Evolutionary conservation across 2,113 vertebrate genomes (phyloP).

Genomic region (Chloropsis hardwickii): DNA sequence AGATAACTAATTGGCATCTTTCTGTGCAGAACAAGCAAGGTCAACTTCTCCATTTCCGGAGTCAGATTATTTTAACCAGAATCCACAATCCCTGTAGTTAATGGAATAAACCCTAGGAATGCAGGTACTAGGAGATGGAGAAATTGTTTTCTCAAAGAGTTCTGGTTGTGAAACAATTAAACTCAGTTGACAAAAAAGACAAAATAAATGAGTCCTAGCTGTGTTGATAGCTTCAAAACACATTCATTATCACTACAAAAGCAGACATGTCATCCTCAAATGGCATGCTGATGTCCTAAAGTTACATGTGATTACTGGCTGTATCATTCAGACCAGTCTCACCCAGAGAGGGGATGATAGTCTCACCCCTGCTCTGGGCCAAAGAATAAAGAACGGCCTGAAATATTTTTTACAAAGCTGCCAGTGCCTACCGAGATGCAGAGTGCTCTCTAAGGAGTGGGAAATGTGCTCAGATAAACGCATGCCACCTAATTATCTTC

Average conservation of each 20-base stretch:
- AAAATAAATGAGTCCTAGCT: not conserved
- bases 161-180: not conserved
- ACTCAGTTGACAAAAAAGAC: not conserved
- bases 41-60: not conserved
- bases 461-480: not conserved
- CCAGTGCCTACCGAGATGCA: not conserved
- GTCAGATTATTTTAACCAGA: not conserved
- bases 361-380: not conserved
- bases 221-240: not conserved
- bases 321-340: not conserved
- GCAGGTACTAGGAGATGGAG: not conserved
- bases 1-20: slow-evolving; percentile 7
- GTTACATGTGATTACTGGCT: not conserved
- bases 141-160: not conserved
- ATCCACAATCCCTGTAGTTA: not conserved
- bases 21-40: slow-evolving; percentile 13
- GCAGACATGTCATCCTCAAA: not conserved
- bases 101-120: not conserved
- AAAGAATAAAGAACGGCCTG: not conserved
- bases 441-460: not conserved
- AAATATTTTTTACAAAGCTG: not conserved
- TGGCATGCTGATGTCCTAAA: not conserved
- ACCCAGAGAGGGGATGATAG: not conserved
- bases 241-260: not conserved
- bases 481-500: not conserved